A percentile compares a stretch with the other conserved stretches of the same genome.
Evolutionary conservation across 2,888 invertebrate species (phyloP).

Genomic region (Harpagoxenus sublaevis): DNA sequence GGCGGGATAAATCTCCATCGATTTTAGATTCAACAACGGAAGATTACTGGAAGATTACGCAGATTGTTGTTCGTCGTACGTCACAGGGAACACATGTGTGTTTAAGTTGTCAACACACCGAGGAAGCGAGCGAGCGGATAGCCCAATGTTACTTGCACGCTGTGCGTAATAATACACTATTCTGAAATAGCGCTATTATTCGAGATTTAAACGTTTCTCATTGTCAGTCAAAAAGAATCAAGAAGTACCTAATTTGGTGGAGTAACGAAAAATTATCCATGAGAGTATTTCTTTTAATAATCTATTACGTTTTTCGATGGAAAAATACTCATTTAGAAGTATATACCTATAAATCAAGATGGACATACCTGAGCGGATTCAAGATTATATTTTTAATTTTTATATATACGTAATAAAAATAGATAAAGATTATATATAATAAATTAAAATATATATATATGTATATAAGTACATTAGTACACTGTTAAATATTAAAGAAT

Average conservation of each 20-base stretch:
- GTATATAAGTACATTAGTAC: no score
- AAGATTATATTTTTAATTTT: not conserved
- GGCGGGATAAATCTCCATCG: not conserved
- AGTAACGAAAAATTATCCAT: not conserved
- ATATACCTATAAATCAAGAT: no score
- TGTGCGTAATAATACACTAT: not conserved
- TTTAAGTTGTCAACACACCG: not conserved
- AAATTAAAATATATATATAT: no score
- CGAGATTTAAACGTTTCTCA: not conserved
- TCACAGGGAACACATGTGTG: not conserved
- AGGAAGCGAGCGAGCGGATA: not conserved
- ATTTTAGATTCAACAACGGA: not conserved
- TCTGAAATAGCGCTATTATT: not conserved
- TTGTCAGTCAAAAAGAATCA: not conserved
- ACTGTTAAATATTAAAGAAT: no score
- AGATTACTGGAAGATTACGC: not conserved
- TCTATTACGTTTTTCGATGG: not conserved
- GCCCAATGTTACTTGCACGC: not conserved
- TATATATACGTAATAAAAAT: no score
- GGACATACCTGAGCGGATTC: not conserved
- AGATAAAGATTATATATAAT: no score
- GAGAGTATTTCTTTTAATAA: not conserved
- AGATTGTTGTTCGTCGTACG: not conserved
- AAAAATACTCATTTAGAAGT: not conserved
- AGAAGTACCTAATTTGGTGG: not conserved